A percentile compares a stretch with the other conserved stretches of the same genome.
Conservation (phyloP, 2,113 vertebrate genomes). For the Chamaetylas fuelleborni region DNA sequence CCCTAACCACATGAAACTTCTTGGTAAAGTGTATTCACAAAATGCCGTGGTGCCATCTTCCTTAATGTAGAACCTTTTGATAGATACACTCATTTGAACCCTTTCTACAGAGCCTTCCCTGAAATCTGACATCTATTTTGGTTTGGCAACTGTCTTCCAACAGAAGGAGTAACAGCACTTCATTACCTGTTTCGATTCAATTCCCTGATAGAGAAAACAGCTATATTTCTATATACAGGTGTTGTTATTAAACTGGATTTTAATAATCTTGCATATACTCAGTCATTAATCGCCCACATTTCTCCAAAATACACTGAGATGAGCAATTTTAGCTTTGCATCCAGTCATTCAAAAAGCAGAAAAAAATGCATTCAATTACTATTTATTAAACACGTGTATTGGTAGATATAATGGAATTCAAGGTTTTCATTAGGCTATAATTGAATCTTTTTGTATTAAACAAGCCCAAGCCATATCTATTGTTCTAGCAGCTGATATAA, state of each 20-base stretch:
- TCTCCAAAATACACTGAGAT: background rate
- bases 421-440: background rate
- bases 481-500: conserved; percentile 27
- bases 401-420: background rate
- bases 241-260: background rate
- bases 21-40: background rate
- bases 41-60: background rate
- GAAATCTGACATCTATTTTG: background rate
- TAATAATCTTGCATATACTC: background rate
- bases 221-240: background rate
- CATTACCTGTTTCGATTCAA: background rate
- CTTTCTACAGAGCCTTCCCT: background rate
- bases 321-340: background rate
- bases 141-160: background rate
- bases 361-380: background rate
- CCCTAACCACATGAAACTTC: background rate
- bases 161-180: background rate
- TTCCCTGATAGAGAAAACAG: background rate
- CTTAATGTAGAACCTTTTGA: background rate
- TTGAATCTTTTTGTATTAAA: conserved; percentile 10
- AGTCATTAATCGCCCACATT: background rate
- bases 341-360: background rate
- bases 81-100: background rate
- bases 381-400: conserved; percentile 3
- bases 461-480: background rate